phyloP scores from a whole-genome alignment of 2,113 vertebrate genomes.

The Thymallus thymallus region DNA sequence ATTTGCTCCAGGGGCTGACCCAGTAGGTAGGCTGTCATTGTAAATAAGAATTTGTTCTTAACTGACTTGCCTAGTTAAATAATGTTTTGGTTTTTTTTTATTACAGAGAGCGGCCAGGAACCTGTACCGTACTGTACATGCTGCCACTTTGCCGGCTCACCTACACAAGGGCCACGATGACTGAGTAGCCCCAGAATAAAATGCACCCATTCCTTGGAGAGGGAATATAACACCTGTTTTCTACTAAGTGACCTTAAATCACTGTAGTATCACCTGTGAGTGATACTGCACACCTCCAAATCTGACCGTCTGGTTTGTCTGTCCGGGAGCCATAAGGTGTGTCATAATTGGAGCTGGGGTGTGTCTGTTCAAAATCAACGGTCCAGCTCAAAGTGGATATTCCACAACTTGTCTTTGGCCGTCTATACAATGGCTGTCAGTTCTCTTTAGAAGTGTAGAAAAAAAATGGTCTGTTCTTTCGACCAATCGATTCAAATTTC shows the following conservation, averaged over 20 bases:
- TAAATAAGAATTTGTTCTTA: no score
- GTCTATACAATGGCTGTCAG: not conserved
- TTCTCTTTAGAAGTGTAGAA: not conserved
- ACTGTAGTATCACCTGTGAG: conserved; percentile 11
- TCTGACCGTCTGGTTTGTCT: conserved; percentile 40
- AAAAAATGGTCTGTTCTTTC: no score
- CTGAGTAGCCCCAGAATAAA: not conserved
- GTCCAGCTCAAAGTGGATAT: conserved; percentile 9
- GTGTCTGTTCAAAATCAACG: conserved; percentile 6
- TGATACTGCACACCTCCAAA: conserved; percentile 25
- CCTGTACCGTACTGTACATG: not conserved
- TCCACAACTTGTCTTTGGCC: not conserved
- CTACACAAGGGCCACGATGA: not conserved
- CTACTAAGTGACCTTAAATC: not conserved
- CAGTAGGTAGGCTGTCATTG: no score
- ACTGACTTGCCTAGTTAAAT: no score
- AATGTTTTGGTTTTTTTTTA: no score
- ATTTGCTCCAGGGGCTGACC: no score
- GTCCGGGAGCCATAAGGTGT: not conserved
- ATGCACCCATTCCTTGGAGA: not conserved
- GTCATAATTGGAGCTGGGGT: conserved; percentile 1
- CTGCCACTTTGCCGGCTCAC: conserved; percentile 15
- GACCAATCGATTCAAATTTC: no score
- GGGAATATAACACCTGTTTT: not conserved
- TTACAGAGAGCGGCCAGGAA: conserved; percentile 24